Percentiles rank a stretch among this genome's conserved stretches.
Conservation (phyloP, 2,888 invertebrate species). For the Synergus itoensis region DNA sequence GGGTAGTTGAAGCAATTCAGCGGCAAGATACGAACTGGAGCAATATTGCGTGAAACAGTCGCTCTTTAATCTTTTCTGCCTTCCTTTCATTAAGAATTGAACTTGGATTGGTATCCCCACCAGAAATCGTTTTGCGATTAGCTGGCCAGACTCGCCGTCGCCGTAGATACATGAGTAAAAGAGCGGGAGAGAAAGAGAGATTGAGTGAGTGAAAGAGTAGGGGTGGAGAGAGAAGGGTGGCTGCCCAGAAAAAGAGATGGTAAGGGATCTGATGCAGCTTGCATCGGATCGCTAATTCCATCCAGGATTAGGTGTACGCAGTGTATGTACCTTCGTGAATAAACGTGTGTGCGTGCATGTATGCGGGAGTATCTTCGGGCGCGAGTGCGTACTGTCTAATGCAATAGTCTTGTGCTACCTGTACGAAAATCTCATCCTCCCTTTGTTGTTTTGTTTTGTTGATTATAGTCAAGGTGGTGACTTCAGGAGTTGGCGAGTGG, state of each 20-base stretch:
- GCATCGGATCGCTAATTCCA: slow-evolving; percentile 56
- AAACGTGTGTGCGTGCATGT: slow-evolving; percentile 36
- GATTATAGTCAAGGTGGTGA: slow-evolving; percentile 14
- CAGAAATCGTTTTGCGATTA: slow-evolving; percentile 33
- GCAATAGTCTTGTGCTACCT: not conserved
- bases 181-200: slow-evolving; percentile 35
- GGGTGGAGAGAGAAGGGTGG: slow-evolving; percentile 44
- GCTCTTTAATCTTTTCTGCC: slow-evolving; percentile 12
- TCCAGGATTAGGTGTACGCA: slow-evolving; percentile 60
- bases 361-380: slow-evolving; percentile 7
- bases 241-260: slow-evolving; percentile 47
- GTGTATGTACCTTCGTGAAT: slow-evolving; percentile 43
- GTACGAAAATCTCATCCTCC: slow-evolving; percentile 13
- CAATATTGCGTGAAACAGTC: not conserved
- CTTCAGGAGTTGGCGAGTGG: not conserved
- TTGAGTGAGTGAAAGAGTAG: slow-evolving; percentile 45
- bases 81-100: slow-evolving; percentile 18
- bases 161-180: slow-evolving; percentile 17
- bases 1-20: not conserved
- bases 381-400: slow-evolving; percentile 24
- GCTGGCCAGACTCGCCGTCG: slow-evolving; percentile 31
- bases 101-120: slow-evolving; percentile 24
- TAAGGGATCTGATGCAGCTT: slow-evolving; percentile 40
- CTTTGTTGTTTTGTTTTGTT: slow-evolving; percentile 22
- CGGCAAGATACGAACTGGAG: not conserved